Evolutionary conservation across 2,888 invertebrate species (phyloP).

Genomic region (Salticus scenicus): DNA sequence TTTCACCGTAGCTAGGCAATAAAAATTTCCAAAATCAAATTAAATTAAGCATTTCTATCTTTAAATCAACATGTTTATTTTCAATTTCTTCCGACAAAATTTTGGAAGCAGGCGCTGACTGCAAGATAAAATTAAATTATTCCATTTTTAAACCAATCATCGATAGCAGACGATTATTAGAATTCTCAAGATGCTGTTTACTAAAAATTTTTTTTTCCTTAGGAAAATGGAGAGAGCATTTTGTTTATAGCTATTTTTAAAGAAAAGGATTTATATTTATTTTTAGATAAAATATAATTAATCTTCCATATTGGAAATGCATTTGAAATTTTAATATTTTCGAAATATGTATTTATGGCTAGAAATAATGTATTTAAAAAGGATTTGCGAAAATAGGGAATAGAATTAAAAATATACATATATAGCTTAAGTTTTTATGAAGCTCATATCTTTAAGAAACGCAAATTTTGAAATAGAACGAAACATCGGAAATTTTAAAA

Average conservation of each 20-base stretch:
- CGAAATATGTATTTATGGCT: too few relatives aligned
- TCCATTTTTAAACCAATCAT: constrained; percentile 1
- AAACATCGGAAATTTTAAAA: too few relatives aligned
- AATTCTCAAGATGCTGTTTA: not conserved
- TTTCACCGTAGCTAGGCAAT: not conserved
- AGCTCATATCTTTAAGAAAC: too few relatives aligned
- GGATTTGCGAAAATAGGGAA: too few relatives aligned
- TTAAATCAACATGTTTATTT: constrained; percentile 14
- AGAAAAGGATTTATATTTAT: too few relatives aligned
- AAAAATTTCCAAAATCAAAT: not conserved
- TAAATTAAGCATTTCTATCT: constrained; percentile 4
- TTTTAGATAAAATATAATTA: too few relatives aligned
- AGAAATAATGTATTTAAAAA: too few relatives aligned
- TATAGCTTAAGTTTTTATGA: too few relatives aligned
- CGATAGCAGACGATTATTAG: not conserved
- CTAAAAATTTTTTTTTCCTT: not conserved
- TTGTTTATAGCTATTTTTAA: not conserved
- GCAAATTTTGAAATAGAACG: too few relatives aligned
- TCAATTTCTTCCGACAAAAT: constrained; percentile 3
- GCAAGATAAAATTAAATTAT: constrained; percentile 7
- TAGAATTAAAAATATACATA: too few relatives aligned
- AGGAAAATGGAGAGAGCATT: not conserved
- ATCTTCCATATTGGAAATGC: too few relatives aligned
- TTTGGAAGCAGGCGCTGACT: not conserved
- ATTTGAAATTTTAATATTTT: too few relatives aligned